Conservation (phyloP, 2,797 vertebrate species). For the Argyrosomus regius region DNA sequence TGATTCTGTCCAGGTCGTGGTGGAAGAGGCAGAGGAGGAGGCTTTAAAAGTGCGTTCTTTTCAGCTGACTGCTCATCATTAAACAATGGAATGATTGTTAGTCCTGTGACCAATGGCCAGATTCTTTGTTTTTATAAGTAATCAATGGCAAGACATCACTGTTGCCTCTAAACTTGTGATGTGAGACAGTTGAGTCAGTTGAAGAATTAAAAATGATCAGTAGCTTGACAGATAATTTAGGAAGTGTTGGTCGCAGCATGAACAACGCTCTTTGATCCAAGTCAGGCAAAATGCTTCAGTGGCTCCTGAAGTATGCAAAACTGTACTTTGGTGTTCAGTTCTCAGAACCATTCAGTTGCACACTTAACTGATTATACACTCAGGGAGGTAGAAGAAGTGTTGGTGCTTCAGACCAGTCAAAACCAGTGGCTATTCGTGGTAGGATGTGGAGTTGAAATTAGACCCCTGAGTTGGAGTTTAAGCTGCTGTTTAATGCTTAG, state of each 20-base stretch:
- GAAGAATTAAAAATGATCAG: not conserved
- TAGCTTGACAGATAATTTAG: not conserved
- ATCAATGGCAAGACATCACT: not conserved
- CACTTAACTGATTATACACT: not conserved
- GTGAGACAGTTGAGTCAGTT: not conserved
- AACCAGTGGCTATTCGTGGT: not conserved
- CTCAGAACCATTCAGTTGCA: not conserved
- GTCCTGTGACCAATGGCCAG: not conserved
- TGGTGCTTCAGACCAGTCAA: not conserved
- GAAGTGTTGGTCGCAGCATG: not conserved
- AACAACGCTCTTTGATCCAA: not conserved
- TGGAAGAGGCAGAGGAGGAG: constrained; percentile 49
- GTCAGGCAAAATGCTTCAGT: not conserved
- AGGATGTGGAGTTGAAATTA: not conserved
- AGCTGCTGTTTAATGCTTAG: not conserved
- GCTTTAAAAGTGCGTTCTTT: constrained; percentile 38
- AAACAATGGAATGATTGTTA: not conserved
- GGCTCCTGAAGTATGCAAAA: not conserved
- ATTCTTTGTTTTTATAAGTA: not conserved
- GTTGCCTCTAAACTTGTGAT: not conserved
- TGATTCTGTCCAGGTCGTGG: constrained; percentile 40
- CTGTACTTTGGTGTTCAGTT: not conserved
- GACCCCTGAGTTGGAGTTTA: not conserved
- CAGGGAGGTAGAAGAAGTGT: not conserved
- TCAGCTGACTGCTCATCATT: constrained; percentile 33